Evolutionary conservation across 2,797 vertebrate genomes (phyloP).

Genomic region (Lutjanus argentimaculatus): DNA sequence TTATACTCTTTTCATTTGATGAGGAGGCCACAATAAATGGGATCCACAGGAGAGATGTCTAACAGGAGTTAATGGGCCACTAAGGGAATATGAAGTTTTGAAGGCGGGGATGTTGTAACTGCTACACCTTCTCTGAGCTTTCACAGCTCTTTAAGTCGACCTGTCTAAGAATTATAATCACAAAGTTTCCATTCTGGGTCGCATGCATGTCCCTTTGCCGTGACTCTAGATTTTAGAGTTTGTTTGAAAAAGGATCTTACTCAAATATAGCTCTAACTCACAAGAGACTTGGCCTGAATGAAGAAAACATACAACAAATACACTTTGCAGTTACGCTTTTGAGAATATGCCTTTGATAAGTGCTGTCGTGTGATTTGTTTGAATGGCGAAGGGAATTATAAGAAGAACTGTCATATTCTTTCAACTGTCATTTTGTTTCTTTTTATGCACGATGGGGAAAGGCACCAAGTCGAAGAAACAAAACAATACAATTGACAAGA

Average conservation of each 20-base stretch:
- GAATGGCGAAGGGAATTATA: slow-evolving; percentile 31
- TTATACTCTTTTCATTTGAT: slow-evolving; percentile 42
- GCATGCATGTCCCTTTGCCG: slow-evolving; percentile 14
- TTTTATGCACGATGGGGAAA: slow-evolving; percentile 29
- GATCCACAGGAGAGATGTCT: slow-evolving; percentile 53
- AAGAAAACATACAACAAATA: slow-evolving; percentile 18
- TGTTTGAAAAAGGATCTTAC: slow-evolving; percentile 16
- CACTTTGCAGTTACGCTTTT: not conserved
- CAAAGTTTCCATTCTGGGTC: slow-evolving; percentile 48
- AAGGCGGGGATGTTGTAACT: slow-evolving; percentile 43
- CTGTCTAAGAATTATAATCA: slow-evolving; percentile 24
- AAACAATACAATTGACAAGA: slow-evolving; percentile 45
- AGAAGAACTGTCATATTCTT: slow-evolving; percentile 41
- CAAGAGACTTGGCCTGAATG: slow-evolving; percentile 39
- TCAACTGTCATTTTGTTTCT: slow-evolving; percentile 50
- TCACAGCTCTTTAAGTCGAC: slow-evolving; percentile 30
- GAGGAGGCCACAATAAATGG: slow-evolving; percentile 46
- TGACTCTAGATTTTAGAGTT: slow-evolving; percentile 28
- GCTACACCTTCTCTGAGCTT: slow-evolving; percentile 34
- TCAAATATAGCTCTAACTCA: slow-evolving; percentile 42
- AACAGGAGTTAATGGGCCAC: slow-evolving; percentile 70
- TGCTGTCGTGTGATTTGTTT: slow-evolving; percentile 26
- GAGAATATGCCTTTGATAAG: slow-evolving; percentile 26
- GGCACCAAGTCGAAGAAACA: slow-evolving; percentile 24
- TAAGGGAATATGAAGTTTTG: slow-evolving; percentile 64